Base-by-base conservation (phyloP, 2,888 invertebrate species). In the Lagria hirta region DNA sequence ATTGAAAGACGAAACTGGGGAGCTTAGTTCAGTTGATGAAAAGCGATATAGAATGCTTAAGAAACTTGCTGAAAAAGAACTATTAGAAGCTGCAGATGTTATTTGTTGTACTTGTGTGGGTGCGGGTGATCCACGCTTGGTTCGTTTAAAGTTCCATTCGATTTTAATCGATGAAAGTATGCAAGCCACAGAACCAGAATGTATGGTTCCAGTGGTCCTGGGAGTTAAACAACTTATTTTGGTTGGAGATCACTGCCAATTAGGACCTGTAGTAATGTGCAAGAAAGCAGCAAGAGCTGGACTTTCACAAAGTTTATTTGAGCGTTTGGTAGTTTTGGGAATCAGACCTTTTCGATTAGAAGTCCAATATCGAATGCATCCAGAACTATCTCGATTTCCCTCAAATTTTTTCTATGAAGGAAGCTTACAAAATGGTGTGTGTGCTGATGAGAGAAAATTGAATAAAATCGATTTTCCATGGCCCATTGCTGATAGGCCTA, bases 401-500 rank as follows among this genome's bases (percentile, higher is more conserved):
- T 98, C 97, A 0, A 98, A 99, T 72, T 97, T 98, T 74, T 99
- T 99, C 74, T 99, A 99, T 65, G 99, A 99, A 68, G 98, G 99
- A 0, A 95, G 95, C 2, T 78, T 99, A 30, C 99, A 99, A 69
- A 99, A 99, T 70, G 99, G 99, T 1, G 98, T 99, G 1, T 95
- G 96, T 58, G 91, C 96, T 2, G 97, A 93, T 63, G 98, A 99
- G 64, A 78, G 98, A 4, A 87, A 89, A 51, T 75, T 97, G 49
- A 75, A 80, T 27, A 91, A 91, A 64, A 84, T 97, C 46, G 97
- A 98, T 64, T 99, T 99, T 66, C 96, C 97, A 0, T 99, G 98
- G 97, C 99, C 99, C 0, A 84, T 89, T 18, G 83, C 84, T 0
- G 97, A 98, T 62, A 87, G 95, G 41, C 99, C 99, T 0, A 96